Base-by-base conservation (phyloP, 2,113 vertebrate species). In the Grallaria varia region DNA sequence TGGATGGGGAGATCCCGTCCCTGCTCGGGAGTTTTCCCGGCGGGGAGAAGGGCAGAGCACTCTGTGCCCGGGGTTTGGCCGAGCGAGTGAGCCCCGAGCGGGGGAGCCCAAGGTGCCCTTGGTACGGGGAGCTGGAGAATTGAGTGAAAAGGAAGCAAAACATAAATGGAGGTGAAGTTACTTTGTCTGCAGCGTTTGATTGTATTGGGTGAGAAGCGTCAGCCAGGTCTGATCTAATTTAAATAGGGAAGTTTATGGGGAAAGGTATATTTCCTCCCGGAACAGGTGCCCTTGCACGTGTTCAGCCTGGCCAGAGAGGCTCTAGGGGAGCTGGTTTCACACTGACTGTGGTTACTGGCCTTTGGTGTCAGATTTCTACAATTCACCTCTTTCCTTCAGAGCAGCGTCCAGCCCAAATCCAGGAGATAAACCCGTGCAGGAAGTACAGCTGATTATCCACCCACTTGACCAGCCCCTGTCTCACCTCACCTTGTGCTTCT, bases 21-120 rank as follows among this genome's bases (percentile, higher is more conserved):
- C 0, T 16, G 9, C 8, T 4, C 8, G 2, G 33, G 17, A 0
- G 0, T 40, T 67, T 39, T 18, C 39, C 9, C 4, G 1, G 11
- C 17, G 24, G 16, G 25, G 21, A 5, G 42, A 11, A 59, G 21
- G 33, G 27, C 33, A 58, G 20, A 31, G 25, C 35, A 17, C 17
- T 52, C 77, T 13, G 39, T 30, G 33, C 19, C 8, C 28, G 27
- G 42, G 22, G 39, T 12, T 59, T 33, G 77, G 37, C 52, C 16
- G 5, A 15, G 40, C 2, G 17, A 17, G 37, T 4, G 12, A 7
- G 20, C 74, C 6, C 50, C 3, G 2, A 3, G 37, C 24, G 8
- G 3, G 28, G 67, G 13, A 44, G 1, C 10, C 73, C 64, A 47
- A 1, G 63, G 89, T 92, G 87, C 35, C 77, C 84, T 94, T 91